phyloP scores from a whole-genome alignment of 2,888 invertebrate genomes.

The Plebejus anna region DNA sequence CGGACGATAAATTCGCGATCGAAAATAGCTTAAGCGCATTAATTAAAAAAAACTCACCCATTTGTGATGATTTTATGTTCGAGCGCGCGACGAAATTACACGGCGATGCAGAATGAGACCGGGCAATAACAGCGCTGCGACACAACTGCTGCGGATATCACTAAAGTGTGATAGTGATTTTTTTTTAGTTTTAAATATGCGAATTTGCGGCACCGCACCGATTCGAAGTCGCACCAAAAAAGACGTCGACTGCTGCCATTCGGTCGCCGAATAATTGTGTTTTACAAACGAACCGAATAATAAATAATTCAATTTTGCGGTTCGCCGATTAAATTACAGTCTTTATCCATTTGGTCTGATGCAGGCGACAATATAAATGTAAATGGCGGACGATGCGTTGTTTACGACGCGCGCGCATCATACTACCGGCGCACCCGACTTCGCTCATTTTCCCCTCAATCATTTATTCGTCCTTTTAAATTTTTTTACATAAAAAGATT shows the following conservation, averaged over 20 bases:
- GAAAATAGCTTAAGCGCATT: conserved; percentile 31
- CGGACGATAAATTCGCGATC: conserved; percentile 33
- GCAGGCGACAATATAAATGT: conserved; percentile 76
- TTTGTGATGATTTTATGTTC: conserved; percentile 38
- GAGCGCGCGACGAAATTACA: conserved; percentile 10
- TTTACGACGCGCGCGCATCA: conserved; percentile 46
- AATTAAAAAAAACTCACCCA: conserved; percentile 42
- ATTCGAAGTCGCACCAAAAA: conserved; percentile 53
- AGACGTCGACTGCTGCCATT: conserved; percentile 47
- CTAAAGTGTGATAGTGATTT: conserved; percentile 46
- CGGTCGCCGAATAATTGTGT: conserved; percentile 59
- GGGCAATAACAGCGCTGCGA: conserved; percentile 45
- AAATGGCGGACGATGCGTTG: conserved; percentile 67
- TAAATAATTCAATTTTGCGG: conserved; percentile 76
- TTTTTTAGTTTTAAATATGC: conserved; percentile 47
- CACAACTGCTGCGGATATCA: conserved; percentile 48
- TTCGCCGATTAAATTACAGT: conserved; percentile 66
- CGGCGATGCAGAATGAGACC: conserved; percentile 41
- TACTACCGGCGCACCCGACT: conserved; percentile 8
- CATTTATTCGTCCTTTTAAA: not conserved
- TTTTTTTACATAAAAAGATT: too few species aligned
- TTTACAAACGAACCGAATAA: conserved; percentile 61
- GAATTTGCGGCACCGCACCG: conserved; percentile 48
- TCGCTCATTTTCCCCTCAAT: not conserved
- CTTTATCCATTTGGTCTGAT: conserved; percentile 59